A percentile compares a stretch with the other conserved stretches of the same genome.
phyloP scores from a whole-genome alignment of 1,140 invertebrate genomes.

The Mycetomoellerius zeteki region DNA sequence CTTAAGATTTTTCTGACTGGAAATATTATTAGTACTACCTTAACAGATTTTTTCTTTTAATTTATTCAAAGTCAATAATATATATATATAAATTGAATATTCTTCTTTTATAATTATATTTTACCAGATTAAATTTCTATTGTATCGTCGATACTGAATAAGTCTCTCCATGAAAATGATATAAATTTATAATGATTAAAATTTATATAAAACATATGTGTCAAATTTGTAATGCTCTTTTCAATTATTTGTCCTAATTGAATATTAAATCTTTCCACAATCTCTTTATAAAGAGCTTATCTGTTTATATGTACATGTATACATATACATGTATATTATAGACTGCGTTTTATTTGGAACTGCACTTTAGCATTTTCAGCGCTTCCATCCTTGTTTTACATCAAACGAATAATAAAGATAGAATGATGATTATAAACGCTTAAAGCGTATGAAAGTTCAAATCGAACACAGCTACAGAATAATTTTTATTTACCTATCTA shows the following conservation, averaged over 20 bases:
- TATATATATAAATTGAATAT: too few species aligned
- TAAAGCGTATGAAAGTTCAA: too few species aligned
- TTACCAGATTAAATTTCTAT: slow-evolving; percentile 15
- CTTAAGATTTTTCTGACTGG: neutral
- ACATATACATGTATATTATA: too few species aligned
- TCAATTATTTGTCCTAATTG: neutral
- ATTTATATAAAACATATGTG: neutral
- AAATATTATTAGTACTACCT: slow-evolving; percentile 24
- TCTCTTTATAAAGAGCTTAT: too few species aligned
- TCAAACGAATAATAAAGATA: too few species aligned
- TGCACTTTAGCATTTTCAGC: too few species aligned
- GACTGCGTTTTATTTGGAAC: too few species aligned
- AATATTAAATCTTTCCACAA: neutral
- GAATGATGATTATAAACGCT: too few species aligned
- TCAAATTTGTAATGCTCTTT: neutral
- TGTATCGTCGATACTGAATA: neutral
- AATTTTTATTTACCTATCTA: slow-evolving; percentile 18
- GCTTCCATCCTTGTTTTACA: too few species aligned
- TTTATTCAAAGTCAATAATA: neutral
- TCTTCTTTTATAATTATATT: slow-evolving; percentile 16
- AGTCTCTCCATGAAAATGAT: neutral
- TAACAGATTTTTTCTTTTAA: neutral
- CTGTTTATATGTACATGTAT: too few species aligned
- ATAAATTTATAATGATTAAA: neutral
- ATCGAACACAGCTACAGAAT: neutral